A percentile compares a stretch with the other conserved stretches of the same genome.
These are phyloP conservation scores for Cactoblastis cactorum DNA, from an alignment of 2,888 invertebrate genomes.

Conservation along the genomic window DNA sequence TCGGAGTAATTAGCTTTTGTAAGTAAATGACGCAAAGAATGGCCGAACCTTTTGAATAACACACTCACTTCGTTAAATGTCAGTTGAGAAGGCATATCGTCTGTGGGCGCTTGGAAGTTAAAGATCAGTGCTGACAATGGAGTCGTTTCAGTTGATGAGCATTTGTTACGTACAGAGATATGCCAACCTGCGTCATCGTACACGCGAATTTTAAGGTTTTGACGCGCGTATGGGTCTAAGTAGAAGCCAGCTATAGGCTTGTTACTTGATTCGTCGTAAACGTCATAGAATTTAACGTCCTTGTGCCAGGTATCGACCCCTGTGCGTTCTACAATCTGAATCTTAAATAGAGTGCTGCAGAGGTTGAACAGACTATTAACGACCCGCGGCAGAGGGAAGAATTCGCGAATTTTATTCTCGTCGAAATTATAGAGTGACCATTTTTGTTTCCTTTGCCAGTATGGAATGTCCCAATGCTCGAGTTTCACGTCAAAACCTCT, in stretches of 20 bases:
- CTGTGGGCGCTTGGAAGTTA: conserved; percentile 85
- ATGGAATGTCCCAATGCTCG: conserved; percentile 91
- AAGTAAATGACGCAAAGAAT: conserved; percentile 90
- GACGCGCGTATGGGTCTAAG: conserved; percentile 88
- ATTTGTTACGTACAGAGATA: conserved; percentile 87
- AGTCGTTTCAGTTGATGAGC: conserved; percentile 79
- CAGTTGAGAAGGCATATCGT: conserved; percentile 84
- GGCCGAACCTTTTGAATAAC: conserved; percentile 93
- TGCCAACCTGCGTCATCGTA: conserved; percentile 86
- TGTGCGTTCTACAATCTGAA: conserved; percentile 83
- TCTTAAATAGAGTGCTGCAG: conserved; percentile 87
- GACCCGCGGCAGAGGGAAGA: conserved; percentile 90
- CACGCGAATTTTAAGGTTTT: conserved; percentile 81
- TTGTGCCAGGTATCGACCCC: conserved; percentile 90
- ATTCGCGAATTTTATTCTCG: conserved; percentile 86
- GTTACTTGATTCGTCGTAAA: conserved; percentile 83
- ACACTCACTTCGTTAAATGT: conserved; percentile 86
- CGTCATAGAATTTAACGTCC: conserved; percentile 90
- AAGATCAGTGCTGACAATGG: conserved; percentile 91
- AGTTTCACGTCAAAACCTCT: conserved; percentile 85
- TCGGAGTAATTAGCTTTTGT: conserved; percentile 90
- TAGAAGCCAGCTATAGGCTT: conserved; percentile 90
- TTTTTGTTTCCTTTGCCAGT: conserved; percentile 90
- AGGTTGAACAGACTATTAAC: conserved; percentile 88
- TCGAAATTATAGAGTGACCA: conserved; percentile 82